Conservation (phyloP, 2,797 vertebrate genomes). For the Neostethus bicornis region DNA sequence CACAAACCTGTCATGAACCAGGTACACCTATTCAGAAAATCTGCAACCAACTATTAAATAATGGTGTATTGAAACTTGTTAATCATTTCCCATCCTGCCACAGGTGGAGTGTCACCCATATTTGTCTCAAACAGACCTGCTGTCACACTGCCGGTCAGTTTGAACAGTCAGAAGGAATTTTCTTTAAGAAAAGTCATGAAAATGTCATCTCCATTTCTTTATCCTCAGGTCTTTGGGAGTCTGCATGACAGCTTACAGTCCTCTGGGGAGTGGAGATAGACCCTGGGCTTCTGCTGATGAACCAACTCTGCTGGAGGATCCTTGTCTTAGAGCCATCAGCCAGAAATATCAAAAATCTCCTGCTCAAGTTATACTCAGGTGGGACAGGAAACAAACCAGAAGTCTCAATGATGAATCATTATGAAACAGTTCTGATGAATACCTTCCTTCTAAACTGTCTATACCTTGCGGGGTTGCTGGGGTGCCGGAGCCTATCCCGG, state of each 20-base stretch:
- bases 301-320: conserved; percentile 72
- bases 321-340: conserved; percentile 56
- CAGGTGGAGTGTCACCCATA: conserved; percentile 83
- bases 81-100: neutral
- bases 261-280: conserved; percentile 79
- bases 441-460: too few relatives aligned
- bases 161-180: neutral
- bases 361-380: conserved; percentile 80
- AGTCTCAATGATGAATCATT: too few relatives aligned
- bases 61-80: neutral
- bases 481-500: too few relatives aligned
- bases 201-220: neutral
- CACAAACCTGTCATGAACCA: conserved; percentile 79
- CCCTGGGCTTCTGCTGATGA: conserved; percentile 78
- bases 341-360: conserved; percentile 66
- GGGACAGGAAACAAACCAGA: neutral
- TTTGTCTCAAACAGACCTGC: conserved; percentile 70
- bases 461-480: too few relatives aligned
- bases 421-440: too few relatives aligned
- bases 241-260: conserved; percentile 79
- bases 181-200: neutral
- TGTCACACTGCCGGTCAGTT: conserved; percentile 74
- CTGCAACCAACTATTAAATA: neutral
- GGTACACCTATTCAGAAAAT: conserved; percentile 42
- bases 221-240: conserved; percentile 61